Base-by-base conservation (phyloP, 2,797 vertebrate species). In the Scomberomorus guttatus region DNA sequence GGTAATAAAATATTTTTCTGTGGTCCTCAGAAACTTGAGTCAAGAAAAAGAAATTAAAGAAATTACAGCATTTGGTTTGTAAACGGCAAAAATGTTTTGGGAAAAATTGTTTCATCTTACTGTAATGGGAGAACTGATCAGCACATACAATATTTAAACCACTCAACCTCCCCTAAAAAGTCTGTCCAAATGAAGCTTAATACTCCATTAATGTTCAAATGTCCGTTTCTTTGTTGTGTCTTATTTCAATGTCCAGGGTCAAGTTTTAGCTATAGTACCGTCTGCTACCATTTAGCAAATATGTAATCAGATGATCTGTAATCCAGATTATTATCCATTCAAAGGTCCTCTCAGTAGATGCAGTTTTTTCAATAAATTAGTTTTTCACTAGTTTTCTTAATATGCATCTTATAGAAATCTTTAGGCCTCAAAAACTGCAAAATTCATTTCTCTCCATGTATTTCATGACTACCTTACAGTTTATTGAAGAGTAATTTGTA, bases 301-400 rank as follows among this genome's bases (percentile, higher is more conserved):
- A 46, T 39, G 29, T 42, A 22, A 25, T 46, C 51, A 55, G n/a
- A 29, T 55, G 13, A 71, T 80, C 37, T 73, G 51, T 50, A 14
- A 80, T 68, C 9, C 44, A 56, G 10, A 42, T 65, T 44, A n/a
- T 67, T 70, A 62, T 55, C 34, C 10, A 32, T 62, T 76, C 11
- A 75, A 24, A 58, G 75, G 73, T 84, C 82, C 60, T 50, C 67
- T 8, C 12, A 58, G 15, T 42, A 24, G 2, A 66, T 54, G 29
- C n/a, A 20, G 4, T 15, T 34, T 32, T 59, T 17, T 42, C 37
- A 25, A 9, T 25, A 3, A 61, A 18, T 17, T 72, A 17, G 8
- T 61, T 55, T 56, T 27, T 2, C 8, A n/a, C 4, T 61, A 56
- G 48, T 61, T 58, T 81, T 79, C 1, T 24, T 29, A 34, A 46